Conservation (phyloP, 2,113 vertebrate genomes). For the Vombatus ursinus region DNA sequence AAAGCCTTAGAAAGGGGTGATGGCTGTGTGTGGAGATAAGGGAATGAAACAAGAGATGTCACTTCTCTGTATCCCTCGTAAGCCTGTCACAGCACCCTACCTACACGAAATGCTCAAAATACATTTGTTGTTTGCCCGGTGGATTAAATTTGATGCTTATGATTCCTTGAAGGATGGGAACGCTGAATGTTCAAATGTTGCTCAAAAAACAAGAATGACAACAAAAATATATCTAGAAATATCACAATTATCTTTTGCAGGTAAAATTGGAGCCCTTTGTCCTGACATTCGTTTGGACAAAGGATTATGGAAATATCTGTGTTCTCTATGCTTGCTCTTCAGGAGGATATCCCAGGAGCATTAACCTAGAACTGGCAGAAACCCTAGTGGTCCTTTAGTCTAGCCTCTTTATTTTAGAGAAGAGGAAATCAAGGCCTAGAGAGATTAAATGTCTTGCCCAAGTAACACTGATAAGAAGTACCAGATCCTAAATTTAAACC, state of each 20-base stretch:
- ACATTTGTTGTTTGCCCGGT: background rate
- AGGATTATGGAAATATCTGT: background rate
- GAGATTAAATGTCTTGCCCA: background rate
- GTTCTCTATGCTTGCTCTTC: background rate
- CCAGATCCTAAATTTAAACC: background rate
- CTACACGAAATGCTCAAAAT: background rate
- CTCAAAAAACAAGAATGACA: background rate
- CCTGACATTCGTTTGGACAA: background rate
- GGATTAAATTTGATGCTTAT: slow-evolving; percentile 16
- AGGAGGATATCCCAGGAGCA: background rate
- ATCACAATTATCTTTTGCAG: slow-evolving; percentile 5
- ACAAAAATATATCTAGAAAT: background rate
- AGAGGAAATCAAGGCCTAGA: background rate
- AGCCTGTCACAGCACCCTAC: background rate
- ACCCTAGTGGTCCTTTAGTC: background rate
- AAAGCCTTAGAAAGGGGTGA: background rate
- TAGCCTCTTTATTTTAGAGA: background rate
- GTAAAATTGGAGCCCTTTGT: slow-evolving; percentile 7
- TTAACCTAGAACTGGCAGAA: background rate
- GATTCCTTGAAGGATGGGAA: background rate
- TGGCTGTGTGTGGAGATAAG: background rate
- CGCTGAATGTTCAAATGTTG: background rate
- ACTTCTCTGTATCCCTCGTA: background rate
- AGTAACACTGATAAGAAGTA: background rate
- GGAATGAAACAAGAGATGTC: background rate